Conservation (phyloP, 2,113 vertebrate genomes). For the Merops nubicus region DNA sequence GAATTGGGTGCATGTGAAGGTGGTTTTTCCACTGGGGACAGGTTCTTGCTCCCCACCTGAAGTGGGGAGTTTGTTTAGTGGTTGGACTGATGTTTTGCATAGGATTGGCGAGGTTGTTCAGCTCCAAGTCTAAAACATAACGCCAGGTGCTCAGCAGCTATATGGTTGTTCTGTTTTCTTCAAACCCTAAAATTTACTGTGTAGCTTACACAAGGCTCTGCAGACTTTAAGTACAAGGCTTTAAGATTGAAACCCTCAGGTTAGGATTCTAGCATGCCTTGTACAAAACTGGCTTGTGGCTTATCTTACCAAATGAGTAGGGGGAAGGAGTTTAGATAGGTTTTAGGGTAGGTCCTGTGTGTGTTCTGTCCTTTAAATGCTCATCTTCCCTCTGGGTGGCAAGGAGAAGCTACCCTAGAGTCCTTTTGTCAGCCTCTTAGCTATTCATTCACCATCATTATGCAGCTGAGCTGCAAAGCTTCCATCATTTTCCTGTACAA, state of each 20-base stretch:
- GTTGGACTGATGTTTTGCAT: neutral
- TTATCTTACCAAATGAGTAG: neutral
- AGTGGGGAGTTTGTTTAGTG: neutral
- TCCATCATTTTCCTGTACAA: neutral
- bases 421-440: neutral
- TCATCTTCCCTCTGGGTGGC: neutral
- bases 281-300: neutral
- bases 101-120: neutral
- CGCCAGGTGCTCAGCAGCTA: neutral
- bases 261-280: neutral
- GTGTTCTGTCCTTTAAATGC: neutral
- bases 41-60: neutral
- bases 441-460: neutral
- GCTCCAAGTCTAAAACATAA: neutral
- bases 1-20: fast-evolving
- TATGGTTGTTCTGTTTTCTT: neutral
- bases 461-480: neutral
- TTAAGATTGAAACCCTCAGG: neutral
- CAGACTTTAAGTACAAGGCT: neutral
- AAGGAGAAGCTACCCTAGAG: neutral
- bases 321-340: neutral
- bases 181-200: neutral
- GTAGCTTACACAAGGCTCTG: neutral
- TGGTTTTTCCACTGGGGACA: neutral
- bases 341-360: fast-evolving